phyloP scores from a whole-genome alignment of 1,140 invertebrate species.

The Lerema accius region DNA sequence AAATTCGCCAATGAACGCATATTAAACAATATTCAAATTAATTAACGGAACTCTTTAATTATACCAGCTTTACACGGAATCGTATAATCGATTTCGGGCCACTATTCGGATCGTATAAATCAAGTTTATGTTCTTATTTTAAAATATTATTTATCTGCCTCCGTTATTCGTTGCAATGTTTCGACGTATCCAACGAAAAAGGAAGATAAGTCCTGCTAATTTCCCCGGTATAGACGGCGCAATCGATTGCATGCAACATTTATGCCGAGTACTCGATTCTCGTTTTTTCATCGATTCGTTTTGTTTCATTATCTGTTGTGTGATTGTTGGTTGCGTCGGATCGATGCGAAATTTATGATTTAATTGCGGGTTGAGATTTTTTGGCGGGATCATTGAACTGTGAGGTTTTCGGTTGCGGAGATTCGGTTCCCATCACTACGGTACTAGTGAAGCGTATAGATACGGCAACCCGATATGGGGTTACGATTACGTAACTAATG shows the following conservation, averaged over 20 bases:
- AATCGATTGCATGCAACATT: conserved; percentile 61
- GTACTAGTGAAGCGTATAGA: conserved; percentile 51
- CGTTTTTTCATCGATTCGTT: conserved; percentile 64
- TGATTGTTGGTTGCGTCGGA: conserved; percentile 75
- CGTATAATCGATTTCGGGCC: conserved; percentile 51
- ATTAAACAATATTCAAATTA: conserved; percentile 44
- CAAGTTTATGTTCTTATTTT: conserved; percentile 51
- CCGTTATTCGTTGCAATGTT: conserved; percentile 49
- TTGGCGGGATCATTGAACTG: conserved; percentile 56
- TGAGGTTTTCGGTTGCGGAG: conserved; percentile 22
- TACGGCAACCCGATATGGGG: conserved; percentile 32
- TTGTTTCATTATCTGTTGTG: conserved; percentile 74
- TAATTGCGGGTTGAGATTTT: conserved; percentile 70
- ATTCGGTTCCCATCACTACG: conserved; percentile 26
- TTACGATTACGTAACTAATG: conserved; percentile 29
- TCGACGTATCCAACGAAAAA: conserved; percentile 45
- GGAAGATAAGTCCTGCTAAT: conserved; percentile 52
- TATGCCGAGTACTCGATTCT: conserved; percentile 52
- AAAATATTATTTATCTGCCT: conserved; percentile 55
- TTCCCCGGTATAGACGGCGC: conserved; percentile 48
- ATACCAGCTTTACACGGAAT: conserved; percentile 44
- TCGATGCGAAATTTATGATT: conserved; percentile 76
- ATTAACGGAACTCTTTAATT: conserved; percentile 56
- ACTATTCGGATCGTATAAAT: conserved; percentile 52
- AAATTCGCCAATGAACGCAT: conserved; percentile 26